phyloP scores from a whole-genome alignment of 2,888 invertebrate genomes.

The Aporophyla lueneburgensis region DNA sequence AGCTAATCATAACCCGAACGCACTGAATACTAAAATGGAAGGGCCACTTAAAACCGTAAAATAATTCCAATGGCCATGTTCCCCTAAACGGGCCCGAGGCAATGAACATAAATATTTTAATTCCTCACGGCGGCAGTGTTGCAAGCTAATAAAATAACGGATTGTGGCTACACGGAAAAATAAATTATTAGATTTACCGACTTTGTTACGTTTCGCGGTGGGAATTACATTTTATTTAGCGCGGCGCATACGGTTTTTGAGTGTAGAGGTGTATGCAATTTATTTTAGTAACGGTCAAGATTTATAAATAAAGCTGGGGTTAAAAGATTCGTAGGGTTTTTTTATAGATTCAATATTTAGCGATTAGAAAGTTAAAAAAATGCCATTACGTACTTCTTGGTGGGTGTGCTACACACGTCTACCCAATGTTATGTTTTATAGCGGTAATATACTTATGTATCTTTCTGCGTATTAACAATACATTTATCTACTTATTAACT shows the following conservation, averaged over 20 bases:
- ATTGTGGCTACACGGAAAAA: conserved; percentile 66
- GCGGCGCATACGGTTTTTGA: conserved; percentile 41
- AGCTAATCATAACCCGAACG: conserved; percentile 58
- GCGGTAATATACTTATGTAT: not conserved
- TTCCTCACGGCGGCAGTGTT: conserved; percentile 71
- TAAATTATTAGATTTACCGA: conserved; percentile 65
- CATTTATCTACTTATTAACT: no score
- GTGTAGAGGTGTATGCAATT: conserved; percentile 27
- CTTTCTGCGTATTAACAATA: not conserved
- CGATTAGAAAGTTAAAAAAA: not conserved
- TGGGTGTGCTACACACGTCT: not conserved
- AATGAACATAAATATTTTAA: conserved; percentile 79
- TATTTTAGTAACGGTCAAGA: conserved; percentile 14
- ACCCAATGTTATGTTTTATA: not conserved
- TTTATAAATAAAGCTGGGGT: not conserved
- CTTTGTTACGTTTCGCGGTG: conserved; percentile 58
- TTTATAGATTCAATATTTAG: no score
- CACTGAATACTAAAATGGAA: conserved; percentile 64
- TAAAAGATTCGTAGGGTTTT: not conserved
- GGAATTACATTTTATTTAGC: conserved; percentile 56
- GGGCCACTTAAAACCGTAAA: conserved; percentile 64
- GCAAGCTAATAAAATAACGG: conserved; percentile 70
- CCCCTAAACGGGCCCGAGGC: conserved; percentile 62
- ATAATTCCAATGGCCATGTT: conserved; percentile 63
- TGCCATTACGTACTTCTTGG: not conserved